phyloP scores from a whole-genome alignment of 2,888 invertebrate species.

The Mesorhabditis spiculigera region DNA sequence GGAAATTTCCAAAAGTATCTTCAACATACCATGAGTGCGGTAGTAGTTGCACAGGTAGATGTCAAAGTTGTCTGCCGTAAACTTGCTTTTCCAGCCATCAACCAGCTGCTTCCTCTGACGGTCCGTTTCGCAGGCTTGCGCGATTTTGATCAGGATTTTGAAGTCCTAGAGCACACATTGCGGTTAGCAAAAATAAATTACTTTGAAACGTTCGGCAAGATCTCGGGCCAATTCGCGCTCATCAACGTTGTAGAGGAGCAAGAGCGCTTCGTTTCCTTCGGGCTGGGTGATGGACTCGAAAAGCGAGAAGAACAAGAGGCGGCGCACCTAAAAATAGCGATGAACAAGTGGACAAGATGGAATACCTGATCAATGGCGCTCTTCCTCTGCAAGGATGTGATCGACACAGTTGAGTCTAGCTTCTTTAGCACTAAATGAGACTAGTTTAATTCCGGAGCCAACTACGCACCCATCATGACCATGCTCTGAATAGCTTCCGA shows the following conservation, averaged over 20 bases:
- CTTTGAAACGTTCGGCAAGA: slow-evolving; percentile 2
- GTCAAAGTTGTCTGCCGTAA: not conserved
- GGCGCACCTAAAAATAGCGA: not conserved
- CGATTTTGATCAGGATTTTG: not conserved
- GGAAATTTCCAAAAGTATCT: not conserved
- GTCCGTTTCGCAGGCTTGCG: not conserved
- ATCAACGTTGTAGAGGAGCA: not conserved
- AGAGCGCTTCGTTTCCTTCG: not conserved
- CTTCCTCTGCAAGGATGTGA: slow-evolving; percentile 1
- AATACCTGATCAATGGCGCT: not conserved
- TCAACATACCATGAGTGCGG: not conserved
- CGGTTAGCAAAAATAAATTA: not conserved
- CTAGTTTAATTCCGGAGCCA: not conserved
- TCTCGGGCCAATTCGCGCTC: not conserved
- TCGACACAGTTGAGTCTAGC: not conserved
- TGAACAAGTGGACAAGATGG: not conserved
- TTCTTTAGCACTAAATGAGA: not conserved
- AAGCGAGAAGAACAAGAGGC: not conserved
- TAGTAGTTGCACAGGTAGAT: not conserved
- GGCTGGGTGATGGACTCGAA: not conserved
- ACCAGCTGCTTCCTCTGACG: not conserved
- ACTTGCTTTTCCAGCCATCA: not conserved
- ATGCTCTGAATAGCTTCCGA: not conserved
- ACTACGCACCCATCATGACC: not conserved
- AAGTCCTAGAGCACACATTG: not conserved